Base-by-base conservation (phyloP, 2,797 vertebrate genomes). In the Myotis findleyi region DNA sequence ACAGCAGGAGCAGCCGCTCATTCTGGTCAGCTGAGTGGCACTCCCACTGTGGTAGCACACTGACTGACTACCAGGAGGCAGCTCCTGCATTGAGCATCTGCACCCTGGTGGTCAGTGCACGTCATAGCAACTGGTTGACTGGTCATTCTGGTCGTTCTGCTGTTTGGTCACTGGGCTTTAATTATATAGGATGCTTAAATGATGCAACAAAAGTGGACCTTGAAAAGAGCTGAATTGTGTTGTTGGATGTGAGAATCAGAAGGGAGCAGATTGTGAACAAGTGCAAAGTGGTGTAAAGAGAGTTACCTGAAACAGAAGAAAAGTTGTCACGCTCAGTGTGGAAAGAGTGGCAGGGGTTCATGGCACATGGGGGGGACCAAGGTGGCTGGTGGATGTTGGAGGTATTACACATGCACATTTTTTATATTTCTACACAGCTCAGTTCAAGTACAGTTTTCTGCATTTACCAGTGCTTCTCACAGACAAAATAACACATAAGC, bases 341-440 rank as follows among this genome's bases (percentile, higher is more conserved):
- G 10, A 66, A 66, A 57, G 2, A 20, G 2, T 16, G 7, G 62
- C 8, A 13, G 33, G 41, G 36, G 57, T 9, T 18, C 3, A 1
- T 2, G 20, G 14, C 13, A 47, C 20, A 6, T 9, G 30, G 3
- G 7, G 59, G 36, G 30, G 20, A 47, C n/a, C 25, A 1, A 30
- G 7, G 23, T 30, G 16, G 18, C 11, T 5, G 4, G 1, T 1
- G 27, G 20, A 9, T 2, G 21, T 9, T 20, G 36, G 6, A 41
- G 53, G 1, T 33, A n/a, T 7, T 13, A 16, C 1, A 17, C 27
- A 4, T 18, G 16, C 2, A 27, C 20, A 1, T 14, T 18, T 59
- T 57, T 27, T 41, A 8, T 44, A 5, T 89, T 71, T 7, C 33
- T 25, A 11, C 14, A 14, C 13, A 21, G 14, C 51, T 83, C 4